Evolutionary conservation across 2,888 invertebrate species (phyloP).

Genomic region (Drosophila birchii): DNA sequence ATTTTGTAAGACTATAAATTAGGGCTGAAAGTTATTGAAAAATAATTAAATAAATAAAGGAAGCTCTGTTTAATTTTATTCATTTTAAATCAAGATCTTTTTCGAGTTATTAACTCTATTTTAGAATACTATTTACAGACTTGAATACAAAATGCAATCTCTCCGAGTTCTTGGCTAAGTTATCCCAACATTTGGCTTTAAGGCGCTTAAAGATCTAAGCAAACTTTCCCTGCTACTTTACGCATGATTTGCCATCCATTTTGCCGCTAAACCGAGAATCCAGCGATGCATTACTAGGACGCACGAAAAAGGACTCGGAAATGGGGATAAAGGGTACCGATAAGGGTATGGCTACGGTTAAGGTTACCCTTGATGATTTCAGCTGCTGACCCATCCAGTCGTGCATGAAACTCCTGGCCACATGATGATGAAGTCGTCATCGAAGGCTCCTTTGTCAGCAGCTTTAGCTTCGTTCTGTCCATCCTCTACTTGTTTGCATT

Average conservation of each 20-base stretch:
- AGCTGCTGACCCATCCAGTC: constrained; percentile 53
- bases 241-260: constrained; percentile 67
- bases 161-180: not conserved
- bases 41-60: fast-evolving
- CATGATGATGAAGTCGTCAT: constrained; percentile 55
- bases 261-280: constrained; percentile 42
- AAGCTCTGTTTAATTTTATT: not conserved
- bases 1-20: not conserved
- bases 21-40: fast-evolving
- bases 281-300: constrained; percentile 66
- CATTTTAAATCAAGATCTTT: too few species aligned
- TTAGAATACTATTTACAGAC: not conserved
- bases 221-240: constrained; percentile 65
- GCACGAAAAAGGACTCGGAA: constrained; percentile 29
- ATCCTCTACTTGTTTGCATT: constrained; percentile 65
- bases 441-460: constrained; percentile 34
- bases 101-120: too few species aligned
- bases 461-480: constrained; percentile 2
- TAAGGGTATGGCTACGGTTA: constrained; percentile 26
- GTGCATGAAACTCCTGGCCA: constrained; percentile 67
- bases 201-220: constrained; percentile 25
- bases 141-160: not conserved
- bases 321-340: constrained; percentile 10
- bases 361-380: constrained; percentile 24
- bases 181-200: constrained; percentile 9